Base-by-base conservation (phyloP, 2,888 invertebrate species). In the Cinara cedri region DNA sequence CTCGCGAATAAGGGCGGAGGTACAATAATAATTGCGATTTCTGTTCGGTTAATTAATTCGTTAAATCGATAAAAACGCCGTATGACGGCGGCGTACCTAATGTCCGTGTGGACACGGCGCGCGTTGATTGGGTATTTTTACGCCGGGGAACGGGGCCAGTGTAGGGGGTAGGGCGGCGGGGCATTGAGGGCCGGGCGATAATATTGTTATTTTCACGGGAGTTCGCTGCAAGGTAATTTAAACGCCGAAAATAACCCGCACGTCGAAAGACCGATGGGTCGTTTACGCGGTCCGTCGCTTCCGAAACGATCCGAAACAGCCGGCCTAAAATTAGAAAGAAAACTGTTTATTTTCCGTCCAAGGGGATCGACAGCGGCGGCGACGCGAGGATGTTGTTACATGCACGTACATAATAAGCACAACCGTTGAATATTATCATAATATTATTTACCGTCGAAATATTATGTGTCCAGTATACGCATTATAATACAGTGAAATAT, bases 271-370 rank as follows among this genome's bases (percentile, higher is more conserved):
- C 42, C 55, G 55, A 65, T 24, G 62, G n/a, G 44, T 51, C 54
- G 75, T 55, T 24, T 65, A 75, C 14, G 14, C 9, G 65, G 75
- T 55, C 24, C n/a, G n/a, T 24, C 14, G 42, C 54, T 24, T 44
- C 42, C 42, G 9, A 24, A 75, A 65, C 34, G 63, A 63, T 24
- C 34, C 54, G 21, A 74, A 51, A 72, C 63, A 14, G 16, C 16
- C 0, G 4, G 62, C 62, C 62, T 75, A 66, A 75, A 65, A 75
- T 75, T 55, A 66, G 26, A 51, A n/a, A 62, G 19, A 63, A 74
- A 63, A 63, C 11, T 0, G 57, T 63, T 34, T 34, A 34, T 62
- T 74, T 72, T 62, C 2, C 46, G 16, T 60, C 16, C 11, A 14
- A 42, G 46, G 49, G 26, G 16, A 51, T 34, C 11, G 49, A 49